These are phyloP conservation scores for Cyprinodon diabolis DNA, from an alignment of 2,797 vertebrate genomes.

Conservation along the genomic window DNA sequence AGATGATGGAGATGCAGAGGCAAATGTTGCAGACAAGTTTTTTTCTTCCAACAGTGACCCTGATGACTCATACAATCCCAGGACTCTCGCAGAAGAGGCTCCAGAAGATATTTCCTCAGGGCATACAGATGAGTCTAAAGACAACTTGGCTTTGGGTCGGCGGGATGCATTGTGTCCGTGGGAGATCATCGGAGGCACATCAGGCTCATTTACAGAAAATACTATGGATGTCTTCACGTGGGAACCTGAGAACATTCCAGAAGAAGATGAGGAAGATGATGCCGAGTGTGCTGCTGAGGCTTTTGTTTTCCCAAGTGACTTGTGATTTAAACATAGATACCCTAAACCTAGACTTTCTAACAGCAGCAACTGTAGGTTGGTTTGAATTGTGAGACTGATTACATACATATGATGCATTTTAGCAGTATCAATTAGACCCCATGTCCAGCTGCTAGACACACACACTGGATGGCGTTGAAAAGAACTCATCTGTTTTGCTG, in stretches of 20 bases:
- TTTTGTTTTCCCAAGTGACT: constrained; percentile 79
- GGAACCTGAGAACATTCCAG: constrained; percentile 81
- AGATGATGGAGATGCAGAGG: neutral
- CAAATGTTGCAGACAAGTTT: constrained; percentile 3
- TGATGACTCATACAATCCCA: constrained; percentile 26
- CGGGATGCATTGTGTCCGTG: constrained; percentile 81
- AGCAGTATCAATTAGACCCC: constrained; percentile 5
- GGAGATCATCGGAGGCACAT: constrained; percentile 64
- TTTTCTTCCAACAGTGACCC: constrained; percentile 7
- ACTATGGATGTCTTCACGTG: constrained; percentile 77
- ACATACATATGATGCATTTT: constrained; percentile 4
- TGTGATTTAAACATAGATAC: constrained; percentile 53
- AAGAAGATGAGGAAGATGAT: constrained; percentile 76
- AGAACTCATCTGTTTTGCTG: constrained; percentile 20
- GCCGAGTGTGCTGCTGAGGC: constrained; percentile 83
- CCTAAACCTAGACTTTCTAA: neutral
- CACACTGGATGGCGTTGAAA: neutral
- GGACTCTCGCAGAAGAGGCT: constrained; percentile 12
- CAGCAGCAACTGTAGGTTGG: neutral
- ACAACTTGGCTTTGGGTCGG: constrained; percentile 65
- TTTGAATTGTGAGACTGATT: neutral
- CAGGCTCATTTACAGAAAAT: constrained; percentile 63
- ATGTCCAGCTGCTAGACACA: constrained; percentile 9
- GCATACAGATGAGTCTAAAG: constrained; percentile 50
- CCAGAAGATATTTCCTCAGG: constrained; percentile 22